Percentiles rank a stretch among this genome's conserved stretches.
phyloP scores from a whole-genome alignment of 2,113 vertebrate species.

The Anarrhichthys ocellatus region DNA sequence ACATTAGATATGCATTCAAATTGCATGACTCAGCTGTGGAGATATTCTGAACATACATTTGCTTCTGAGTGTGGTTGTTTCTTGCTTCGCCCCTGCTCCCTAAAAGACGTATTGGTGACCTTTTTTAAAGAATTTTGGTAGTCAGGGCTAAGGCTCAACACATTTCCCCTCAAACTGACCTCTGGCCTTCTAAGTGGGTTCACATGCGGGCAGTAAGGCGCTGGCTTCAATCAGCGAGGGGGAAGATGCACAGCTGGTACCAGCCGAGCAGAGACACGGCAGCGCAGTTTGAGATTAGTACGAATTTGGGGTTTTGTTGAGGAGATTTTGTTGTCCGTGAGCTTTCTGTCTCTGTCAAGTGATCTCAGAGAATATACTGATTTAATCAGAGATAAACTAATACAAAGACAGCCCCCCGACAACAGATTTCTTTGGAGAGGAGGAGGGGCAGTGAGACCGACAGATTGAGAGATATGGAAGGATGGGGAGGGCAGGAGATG shows the following conservation, averaged over 20 bases:
- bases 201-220: constrained; percentile 32
- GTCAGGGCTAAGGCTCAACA: constrained; percentile 56
- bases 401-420: constrained; percentile 18
- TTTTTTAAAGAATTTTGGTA: constrained; percentile 15
- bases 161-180: constrained; percentile 56
- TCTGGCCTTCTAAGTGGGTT: constrained; percentile 49
- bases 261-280: constrained; percentile 11
- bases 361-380: constrained; percentile 33
- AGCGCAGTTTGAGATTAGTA: constrained; percentile 14
- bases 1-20: constrained; percentile 41
- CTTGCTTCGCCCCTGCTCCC: not conserved
- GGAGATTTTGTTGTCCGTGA: constrained; percentile 16
- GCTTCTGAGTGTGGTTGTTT: not conserved
- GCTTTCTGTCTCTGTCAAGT: constrained; percentile 41
- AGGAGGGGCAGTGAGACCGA: constrained; percentile 2
- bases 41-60: constrained; percentile 12
- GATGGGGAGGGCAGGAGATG: constrained; percentile 25
- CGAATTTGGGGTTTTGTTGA: not conserved
- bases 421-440: constrained; percentile 30
- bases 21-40: constrained; percentile 36
- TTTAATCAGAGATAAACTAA: constrained; percentile 51
- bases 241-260: constrained; percentile 41
- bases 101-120: constrained; percentile 1
- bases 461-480: constrained; percentile 48
- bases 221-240: constrained; percentile 53